Conservation (phyloP, 2,797 vertebrate species). For the Chelon auratus region DNA sequence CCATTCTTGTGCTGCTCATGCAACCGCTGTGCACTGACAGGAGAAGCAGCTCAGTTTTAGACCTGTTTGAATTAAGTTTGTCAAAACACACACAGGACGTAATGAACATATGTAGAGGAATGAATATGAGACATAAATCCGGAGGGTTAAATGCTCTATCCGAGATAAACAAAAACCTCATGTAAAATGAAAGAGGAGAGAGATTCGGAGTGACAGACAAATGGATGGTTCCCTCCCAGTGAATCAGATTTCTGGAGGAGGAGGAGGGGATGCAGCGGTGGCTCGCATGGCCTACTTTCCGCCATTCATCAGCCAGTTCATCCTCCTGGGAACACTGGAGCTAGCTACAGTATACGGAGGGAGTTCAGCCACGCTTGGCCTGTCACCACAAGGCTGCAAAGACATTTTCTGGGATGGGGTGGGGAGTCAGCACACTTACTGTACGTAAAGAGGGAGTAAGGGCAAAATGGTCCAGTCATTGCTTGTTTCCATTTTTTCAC, state of each 20-base stretch:
- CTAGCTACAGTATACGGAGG: slow-evolving; percentile 65
- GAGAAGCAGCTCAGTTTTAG: slow-evolving; percentile 18
- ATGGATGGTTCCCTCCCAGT: slow-evolving; percentile 61
- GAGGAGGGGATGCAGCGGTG: slow-evolving; percentile 40
- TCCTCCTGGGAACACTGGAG: slow-evolving; percentile 71
- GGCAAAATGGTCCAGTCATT: slow-evolving; percentile 43
- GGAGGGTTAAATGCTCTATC: slow-evolving; percentile 26
- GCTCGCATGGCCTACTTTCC: slow-evolving; percentile 79
- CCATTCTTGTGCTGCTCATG: slow-evolving; percentile 44
- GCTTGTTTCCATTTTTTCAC: slow-evolving; percentile 47
- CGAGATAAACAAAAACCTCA: slow-evolving; percentile 39
- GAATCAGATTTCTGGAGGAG: slow-evolving; percentile 63
- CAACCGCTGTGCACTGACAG: slow-evolving; percentile 52
- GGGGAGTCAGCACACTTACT: slow-evolving; percentile 51
- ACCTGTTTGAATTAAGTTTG: slow-evolving; percentile 49
- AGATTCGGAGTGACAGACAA: slow-evolving; percentile 64
- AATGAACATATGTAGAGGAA: slow-evolving; percentile 29
- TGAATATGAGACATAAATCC: slow-evolving; percentile 22
- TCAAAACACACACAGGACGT: slow-evolving; percentile 41
- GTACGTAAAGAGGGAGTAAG: slow-evolving; percentile 36
- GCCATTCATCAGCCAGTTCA: slow-evolving; percentile 61
- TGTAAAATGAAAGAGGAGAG: slow-evolving; percentile 49
- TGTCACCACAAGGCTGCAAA: slow-evolving; percentile 68
- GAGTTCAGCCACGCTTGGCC: slow-evolving; percentile 78
- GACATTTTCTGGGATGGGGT: slow-evolving; percentile 53